These are phyloP conservation scores for Parus major DNA, from an alignment of 2,113 vertebrate species.

Conservation along the genomic window DNA sequence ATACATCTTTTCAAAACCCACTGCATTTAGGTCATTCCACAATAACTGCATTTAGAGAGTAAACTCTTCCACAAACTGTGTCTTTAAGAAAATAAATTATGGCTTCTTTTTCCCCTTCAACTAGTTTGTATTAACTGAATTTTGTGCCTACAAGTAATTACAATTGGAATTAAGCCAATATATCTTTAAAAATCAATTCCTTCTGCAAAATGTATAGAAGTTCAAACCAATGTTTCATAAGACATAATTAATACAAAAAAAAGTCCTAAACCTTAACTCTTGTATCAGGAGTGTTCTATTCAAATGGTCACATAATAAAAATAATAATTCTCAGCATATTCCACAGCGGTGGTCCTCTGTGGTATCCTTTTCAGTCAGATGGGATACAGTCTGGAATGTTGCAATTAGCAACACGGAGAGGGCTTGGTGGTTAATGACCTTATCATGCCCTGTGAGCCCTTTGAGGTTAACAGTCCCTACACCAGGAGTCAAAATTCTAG, in stretches of 20 bases:
- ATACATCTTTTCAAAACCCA: neutral
- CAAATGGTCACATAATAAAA: neutral
- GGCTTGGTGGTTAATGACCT: neutral
- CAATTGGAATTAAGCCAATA: slow-evolving; percentile 9
- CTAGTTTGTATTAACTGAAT: neutral
- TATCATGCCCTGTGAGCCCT: neutral
- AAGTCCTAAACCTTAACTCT: neutral
- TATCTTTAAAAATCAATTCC: neutral
- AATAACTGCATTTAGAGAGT: neutral
- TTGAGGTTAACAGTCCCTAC: neutral
- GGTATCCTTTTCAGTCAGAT: neutral
- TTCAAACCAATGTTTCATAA: neutral
- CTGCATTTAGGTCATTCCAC: neutral
- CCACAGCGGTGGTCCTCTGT: neutral
- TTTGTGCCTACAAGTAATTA: neutral
- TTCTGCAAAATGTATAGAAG: neutral
- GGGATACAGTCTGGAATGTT: neutral
- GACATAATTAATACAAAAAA: neutral
- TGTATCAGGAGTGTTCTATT: neutral
- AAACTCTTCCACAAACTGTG: neutral
- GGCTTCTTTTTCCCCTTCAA: neutral
- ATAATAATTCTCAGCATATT: neutral
- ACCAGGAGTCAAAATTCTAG: neutral
- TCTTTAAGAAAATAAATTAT: neutral
- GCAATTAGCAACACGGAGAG: neutral